Evolutionary conservation across 1,140 invertebrate species (phyloP).

Genomic region (Drosophila virilis): DNA sequence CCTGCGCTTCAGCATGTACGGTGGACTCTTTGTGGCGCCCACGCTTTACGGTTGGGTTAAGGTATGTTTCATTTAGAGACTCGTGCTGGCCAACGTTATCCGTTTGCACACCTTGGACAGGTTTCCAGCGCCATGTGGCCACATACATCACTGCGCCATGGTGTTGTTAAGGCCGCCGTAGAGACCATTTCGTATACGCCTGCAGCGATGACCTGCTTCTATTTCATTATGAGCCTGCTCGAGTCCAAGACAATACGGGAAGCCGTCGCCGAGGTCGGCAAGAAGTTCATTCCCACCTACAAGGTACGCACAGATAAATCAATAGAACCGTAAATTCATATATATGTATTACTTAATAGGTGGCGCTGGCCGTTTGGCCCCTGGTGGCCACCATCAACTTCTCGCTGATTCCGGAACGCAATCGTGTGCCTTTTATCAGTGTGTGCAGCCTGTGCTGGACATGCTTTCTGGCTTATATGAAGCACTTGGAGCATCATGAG

Average conservation of each 20-base stretch:
- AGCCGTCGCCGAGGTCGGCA: conserved; percentile 89
- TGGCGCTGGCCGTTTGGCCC: conserved; percentile 93
- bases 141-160: conserved; percentile 86
- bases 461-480: conserved; percentile 94
- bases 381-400: conserved; percentile 93
- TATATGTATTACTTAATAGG: conserved; percentile 84
- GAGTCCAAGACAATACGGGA: conserved; percentile 89
- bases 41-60: conserved; percentile 89
- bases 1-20: conserved; percentile 89
- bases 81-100: too few species aligned
- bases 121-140: conserved; percentile 87
- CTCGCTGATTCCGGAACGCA: conserved; percentile 90
- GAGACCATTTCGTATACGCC: conserved; percentile 93
- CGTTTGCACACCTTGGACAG: conserved; percentile 2
- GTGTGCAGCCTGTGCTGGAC: conserved; percentile 93
- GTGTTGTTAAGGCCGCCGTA: conserved; percentile 89
- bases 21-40: conserved; percentile 90
- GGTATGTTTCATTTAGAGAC: conserved; percentile 70
- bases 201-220: conserved; percentile 92
- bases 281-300: conserved; percentile 92
- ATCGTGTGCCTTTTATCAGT: conserved; percentile 93
- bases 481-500: conserved; percentile 87
- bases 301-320: conserved; percentile 54
- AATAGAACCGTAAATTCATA: not conserved
- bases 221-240: conserved; percentile 91